Evolutionary conservation across 1,140 invertebrate species (phyloP).

Genomic region (Lepidurus packardi): DNA sequence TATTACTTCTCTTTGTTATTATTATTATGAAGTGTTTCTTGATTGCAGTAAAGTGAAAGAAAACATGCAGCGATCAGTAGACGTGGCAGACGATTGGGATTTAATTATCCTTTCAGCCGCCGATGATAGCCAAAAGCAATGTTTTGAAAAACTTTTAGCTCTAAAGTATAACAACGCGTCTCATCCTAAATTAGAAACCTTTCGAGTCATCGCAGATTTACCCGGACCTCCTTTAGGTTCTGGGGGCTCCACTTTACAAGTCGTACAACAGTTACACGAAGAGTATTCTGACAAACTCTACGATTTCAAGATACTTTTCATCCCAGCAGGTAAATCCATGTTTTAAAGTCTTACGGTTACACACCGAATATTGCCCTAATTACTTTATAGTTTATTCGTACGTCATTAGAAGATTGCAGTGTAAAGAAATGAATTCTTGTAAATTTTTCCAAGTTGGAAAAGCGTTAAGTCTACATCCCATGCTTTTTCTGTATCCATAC

Average conservation of each 20-base stretch:
- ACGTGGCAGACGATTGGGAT: slow-evolving; percentile 43
- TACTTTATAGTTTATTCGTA: too few species aligned
- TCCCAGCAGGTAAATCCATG: slow-evolving; percentile 43
- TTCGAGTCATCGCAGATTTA: slow-evolving; percentile 44
- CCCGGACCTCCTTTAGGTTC: slow-evolving; percentile 45
- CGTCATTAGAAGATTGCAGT: too few species aligned
- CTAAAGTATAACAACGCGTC: slow-evolving; percentile 41
- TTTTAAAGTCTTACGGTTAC: not conserved
- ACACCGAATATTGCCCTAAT: not conserved
- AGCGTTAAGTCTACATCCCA: too few species aligned
- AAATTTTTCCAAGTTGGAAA: too few species aligned
- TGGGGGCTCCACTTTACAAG: slow-evolving; percentile 47
- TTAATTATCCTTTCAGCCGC: slow-evolving; percentile 45
- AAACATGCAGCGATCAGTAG: not conserved
- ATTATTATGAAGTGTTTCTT: not conserved
- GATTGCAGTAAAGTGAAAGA: not conserved
- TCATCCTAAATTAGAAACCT: slow-evolving; percentile 41
- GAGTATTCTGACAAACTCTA: slow-evolving; percentile 37
- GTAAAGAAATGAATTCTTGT: too few species aligned
- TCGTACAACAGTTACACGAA: slow-evolving; percentile 41
- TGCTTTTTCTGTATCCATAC: not conserved
- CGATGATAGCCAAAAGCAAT: slow-evolving; percentile 44
- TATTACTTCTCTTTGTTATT: not conserved
- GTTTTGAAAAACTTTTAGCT: slow-evolving; percentile 44
- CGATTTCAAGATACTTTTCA: slow-evolving; percentile 44